Evolutionary conservation across 1,140 invertebrate genomes (phyloP), one percentile per base, ranked within the genome.

Genomic region (Eumaeus atala): DNA sequence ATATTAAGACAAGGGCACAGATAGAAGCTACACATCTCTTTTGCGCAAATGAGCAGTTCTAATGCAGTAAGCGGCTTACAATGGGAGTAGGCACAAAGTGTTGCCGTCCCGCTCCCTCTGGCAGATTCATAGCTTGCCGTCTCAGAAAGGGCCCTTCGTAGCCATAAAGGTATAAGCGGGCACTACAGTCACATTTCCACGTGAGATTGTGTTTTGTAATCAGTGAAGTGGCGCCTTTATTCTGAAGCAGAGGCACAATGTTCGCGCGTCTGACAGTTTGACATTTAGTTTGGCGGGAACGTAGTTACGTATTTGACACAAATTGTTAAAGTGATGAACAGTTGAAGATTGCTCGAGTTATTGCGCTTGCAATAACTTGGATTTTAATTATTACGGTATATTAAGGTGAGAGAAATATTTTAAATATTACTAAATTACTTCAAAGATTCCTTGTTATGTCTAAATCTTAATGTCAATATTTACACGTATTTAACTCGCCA

Each of bases 191-290:
- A 66, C 64, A 77, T 77, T 76, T 79, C 77, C 82, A 86, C 82
- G 82, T 85, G 82, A 85, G 82, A 73, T 73, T 75, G 72, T 81
- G 72, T 85, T 86, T 82, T 82, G 82, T 86, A 86, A 85, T 86
- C 82, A 86, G 82, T 86, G 70, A 78, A 82, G 77, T 86, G 78
- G 72, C 72, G 78, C 72, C 78, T 82, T 74, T 79, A 79, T 77
- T 73, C 74, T 71, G 69, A 67, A 72, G 64, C 70, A 74, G 62
- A 76, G 68, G 76, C 74, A 70, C 77, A 72, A 86, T 84, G 80
- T 77, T 65, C 70, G 69, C 78, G 75, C 72, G 74, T 80, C 77
- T 80, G 77, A 83, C 74, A 79, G 70, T 86, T 83, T 86, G 79
- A 86, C 80, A 82, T 84, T 73, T 75, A 59, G 67, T 83, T 86